Evolutionary conservation across 2,113 vertebrate genomes (phyloP), one percentile per base, ranked within the genome.

Genomic region (Caloenas nicobarica): DNA sequence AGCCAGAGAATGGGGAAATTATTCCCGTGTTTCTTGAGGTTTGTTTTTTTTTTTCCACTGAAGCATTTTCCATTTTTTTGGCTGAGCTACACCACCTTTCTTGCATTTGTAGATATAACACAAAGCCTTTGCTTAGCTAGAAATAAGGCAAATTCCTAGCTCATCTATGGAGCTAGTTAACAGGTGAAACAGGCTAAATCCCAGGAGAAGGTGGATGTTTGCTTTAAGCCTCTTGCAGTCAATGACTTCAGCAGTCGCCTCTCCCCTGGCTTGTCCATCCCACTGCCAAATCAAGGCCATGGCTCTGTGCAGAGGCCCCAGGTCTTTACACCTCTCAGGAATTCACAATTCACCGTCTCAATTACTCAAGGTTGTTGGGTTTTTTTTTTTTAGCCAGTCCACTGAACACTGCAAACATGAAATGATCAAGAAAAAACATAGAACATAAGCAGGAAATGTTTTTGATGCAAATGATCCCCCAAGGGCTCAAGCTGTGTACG

Each of bases 221-320:
- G 53, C 44, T 44, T 66, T 22, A 42, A 54, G 40, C 34, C 10
- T 4, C 16, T 11, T 29, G 19, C 54, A 6, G 8, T 3, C 56
- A 22, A 17, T 19, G 54, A 9, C 17, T 3, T 33, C 4, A 15
- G 28, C 16, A 33, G 46, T 10, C 28, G 11, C 18, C 11, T 58
- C 53, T 31, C 19, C 26, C 18, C 19, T 29, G 50, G 15, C 28
- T 16, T 25, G 28, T 40, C n/a, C 24, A 9, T 36, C 69, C 60
- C 1, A 2, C 12, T 36, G 68, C 51, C 1, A 1, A 5, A 22
- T 29, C 34, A 31, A 66, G 46, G 44, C 36, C 16, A 5, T 8
- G 65, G 38, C 23, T 38, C 50, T 23, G 21, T 21, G 56, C 46
- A 26, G 33, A 34, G 53, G 24, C 14, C 25, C 7, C 54, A 22